Conservation (phyloP, 2,113 vertebrate species). For the Scolopax mira region DNA sequence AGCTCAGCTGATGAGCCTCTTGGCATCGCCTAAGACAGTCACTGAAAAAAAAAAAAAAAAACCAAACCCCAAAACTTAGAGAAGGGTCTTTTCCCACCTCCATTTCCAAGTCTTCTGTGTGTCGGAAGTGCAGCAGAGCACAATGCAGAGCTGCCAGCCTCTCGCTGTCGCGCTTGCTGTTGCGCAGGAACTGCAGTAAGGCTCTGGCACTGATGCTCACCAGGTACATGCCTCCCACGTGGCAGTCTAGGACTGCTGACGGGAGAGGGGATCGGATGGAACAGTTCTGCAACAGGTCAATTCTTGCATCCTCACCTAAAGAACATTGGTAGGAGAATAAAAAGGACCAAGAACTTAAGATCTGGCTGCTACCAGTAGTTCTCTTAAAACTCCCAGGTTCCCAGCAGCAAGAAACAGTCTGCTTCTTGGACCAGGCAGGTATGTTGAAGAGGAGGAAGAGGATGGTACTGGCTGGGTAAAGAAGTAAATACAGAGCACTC, state of each 20-base stretch:
- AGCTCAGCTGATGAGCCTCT: background rate
- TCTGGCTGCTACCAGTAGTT: background rate
- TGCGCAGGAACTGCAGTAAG: constrained; percentile 77
- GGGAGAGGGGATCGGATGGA: constrained; percentile 47
- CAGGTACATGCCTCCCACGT: constrained; percentile 72
- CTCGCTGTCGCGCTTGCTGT: constrained; percentile 73
- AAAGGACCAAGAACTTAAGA: background rate
- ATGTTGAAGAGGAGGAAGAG: background rate
- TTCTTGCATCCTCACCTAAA: constrained; percentile 70
- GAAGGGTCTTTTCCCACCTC: constrained; percentile 58
- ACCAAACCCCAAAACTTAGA: too few species aligned
- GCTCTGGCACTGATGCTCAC: constrained; percentile 66
- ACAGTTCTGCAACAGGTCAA: constrained; percentile 33
- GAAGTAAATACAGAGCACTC: background rate
- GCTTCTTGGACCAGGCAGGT: background rate
- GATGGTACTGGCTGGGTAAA: background rate
- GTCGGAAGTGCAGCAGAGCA: constrained; percentile 73
- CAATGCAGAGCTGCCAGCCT: constrained; percentile 87
- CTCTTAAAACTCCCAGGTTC: background rate
- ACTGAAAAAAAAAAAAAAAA: background rate
- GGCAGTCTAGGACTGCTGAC: constrained; percentile 75
- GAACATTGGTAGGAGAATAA: background rate
- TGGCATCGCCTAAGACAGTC: background rate
- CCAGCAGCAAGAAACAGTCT: background rate
- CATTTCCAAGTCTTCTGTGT: constrained; percentile 50